Evolutionary conservation across 2,797 vertebrate genomes (phyloP), one percentile per base, ranked within the genome.

Genomic region (Chiloscyllium punctatum): DNA sequence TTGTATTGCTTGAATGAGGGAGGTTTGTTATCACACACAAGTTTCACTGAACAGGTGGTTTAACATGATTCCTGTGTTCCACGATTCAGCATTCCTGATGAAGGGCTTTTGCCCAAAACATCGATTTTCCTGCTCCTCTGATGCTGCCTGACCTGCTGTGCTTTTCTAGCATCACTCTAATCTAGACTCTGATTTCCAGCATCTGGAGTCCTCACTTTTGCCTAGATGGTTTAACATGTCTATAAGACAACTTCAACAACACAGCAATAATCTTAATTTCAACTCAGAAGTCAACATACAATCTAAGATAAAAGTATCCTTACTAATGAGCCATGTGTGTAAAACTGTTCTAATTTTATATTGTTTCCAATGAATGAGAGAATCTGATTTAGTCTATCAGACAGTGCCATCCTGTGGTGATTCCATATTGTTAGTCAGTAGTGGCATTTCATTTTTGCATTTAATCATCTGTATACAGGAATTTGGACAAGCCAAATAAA

Each of bases 381-480:
- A 91, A 66, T 62, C 33, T 91, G 88, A 91, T 51, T 87, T 51
- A 53, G 48, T 27, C 48, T 8, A 5, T 42, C 37, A 71, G 68
- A 71, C 48, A 94, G 69, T 94, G 92, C 92, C 92, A 94, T 94
- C 92, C 25, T 94, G 23, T 94, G 92, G 69, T 51, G 25, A 94
- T 42, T 74, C 25, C 23, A 16, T 48, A 72, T 23, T 94, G 71
- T 69, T 27, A 71, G 25, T 30, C 69, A 94, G 42, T 42, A 37
- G 37, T 21, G 37, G 27, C 51, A 57, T 13, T 88, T 88, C 13
- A 11, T 53, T 87, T 53, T 87, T 79, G 57, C 57, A 57, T 33
- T 11, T 79, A 79, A 16, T 79, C 37, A 79, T 37, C 13, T n/a
- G 37, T 16, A 0, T 5, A 11, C 9, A 84, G 48, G 82, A 1